Conservation (phyloP, 2,113 vertebrate genomes). For the Hippocampus zosterae region DNA sequence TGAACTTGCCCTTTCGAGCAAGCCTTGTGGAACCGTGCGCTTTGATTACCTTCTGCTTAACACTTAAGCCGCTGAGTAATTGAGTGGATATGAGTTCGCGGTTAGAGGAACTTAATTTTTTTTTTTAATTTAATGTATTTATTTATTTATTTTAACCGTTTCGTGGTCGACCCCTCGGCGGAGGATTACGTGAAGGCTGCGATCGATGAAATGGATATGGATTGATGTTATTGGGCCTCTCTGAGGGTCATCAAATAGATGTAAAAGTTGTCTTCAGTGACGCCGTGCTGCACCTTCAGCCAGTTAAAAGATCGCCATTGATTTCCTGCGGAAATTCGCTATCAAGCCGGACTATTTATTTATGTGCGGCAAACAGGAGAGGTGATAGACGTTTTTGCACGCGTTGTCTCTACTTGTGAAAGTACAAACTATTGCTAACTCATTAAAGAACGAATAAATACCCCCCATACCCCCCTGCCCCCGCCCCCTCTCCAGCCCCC, state of each 20-base stretch:
- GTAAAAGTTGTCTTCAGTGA: conserved; percentile 26
- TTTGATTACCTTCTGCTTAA: conserved; percentile 61
- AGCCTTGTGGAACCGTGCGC: conserved; percentile 40
- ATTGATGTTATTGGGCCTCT: conserved; percentile 24
- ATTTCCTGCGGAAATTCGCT: conserved; percentile 5
- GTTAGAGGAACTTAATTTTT: conserved; percentile 38
- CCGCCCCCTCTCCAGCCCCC: too few species aligned
- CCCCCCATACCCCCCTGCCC: background rate
- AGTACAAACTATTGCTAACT: background rate
- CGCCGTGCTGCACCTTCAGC: background rate
- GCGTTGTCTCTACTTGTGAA: background rate
- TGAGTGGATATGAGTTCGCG: conserved; percentile 43
- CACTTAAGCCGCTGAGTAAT: conserved; percentile 58
- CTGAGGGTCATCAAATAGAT: conserved; percentile 15
- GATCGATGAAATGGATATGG: conserved; percentile 49
- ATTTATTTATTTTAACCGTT: too few species aligned
- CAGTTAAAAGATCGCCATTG: background rate
- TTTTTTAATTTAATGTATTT: background rate
- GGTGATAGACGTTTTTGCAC: background rate
- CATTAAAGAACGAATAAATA: conserved; percentile 9
- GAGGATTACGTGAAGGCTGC: conserved; percentile 27
- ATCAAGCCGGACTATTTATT: background rate
- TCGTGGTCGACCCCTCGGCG: background rate
- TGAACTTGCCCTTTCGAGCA: conserved; percentile 20
- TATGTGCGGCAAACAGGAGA: too few species aligned